These are phyloP conservation scores for Zophobas atratus DNA, from an alignment of 1,140 invertebrate genomes.

Conservation along the genomic window DNA sequence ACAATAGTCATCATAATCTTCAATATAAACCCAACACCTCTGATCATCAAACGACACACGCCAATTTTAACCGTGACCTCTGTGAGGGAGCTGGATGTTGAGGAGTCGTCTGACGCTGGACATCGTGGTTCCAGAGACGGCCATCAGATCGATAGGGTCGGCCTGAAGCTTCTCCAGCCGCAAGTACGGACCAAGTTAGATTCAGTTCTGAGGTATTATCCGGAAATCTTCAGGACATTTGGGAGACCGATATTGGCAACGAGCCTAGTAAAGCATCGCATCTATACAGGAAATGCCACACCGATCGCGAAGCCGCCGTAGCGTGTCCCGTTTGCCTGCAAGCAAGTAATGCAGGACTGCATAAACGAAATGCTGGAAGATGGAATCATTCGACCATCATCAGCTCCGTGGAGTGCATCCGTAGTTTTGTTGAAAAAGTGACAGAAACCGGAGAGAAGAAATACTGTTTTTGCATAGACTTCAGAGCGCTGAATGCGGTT, in stretches of 20 bases:
- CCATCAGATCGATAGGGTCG: background rate
- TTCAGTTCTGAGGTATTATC: background rate
- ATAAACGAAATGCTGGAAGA: conserved; percentile 34
- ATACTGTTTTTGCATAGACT: background rate
- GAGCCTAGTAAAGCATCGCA: conserved; percentile 26
- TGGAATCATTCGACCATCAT: background rate
- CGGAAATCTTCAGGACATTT: background rate
- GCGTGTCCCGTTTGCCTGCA: conserved; percentile 29
- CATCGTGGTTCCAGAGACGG: background rate
- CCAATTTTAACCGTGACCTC: background rate
- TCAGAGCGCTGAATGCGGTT: background rate
- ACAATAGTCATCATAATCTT: conserved; percentile 14
- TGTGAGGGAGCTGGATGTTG: background rate
- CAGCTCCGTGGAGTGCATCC: background rate
- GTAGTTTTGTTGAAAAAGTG: background rate
- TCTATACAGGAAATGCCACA: conserved; percentile 7
- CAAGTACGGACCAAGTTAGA: background rate
- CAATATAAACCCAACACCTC: conserved; percentile 13
- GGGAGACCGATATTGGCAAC: conserved; percentile 47
- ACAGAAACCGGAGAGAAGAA: background rate
- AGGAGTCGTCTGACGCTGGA: background rate
- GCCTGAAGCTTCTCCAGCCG: background rate
- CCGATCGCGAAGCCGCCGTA: conserved; percentile 33
- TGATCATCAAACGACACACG: background rate
- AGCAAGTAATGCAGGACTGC: conserved; percentile 2